These are phyloP conservation scores for Anthrax anthrax DNA, from an alignment of 2,888 invertebrate genomes.

Conservation along the genomic window DNA sequence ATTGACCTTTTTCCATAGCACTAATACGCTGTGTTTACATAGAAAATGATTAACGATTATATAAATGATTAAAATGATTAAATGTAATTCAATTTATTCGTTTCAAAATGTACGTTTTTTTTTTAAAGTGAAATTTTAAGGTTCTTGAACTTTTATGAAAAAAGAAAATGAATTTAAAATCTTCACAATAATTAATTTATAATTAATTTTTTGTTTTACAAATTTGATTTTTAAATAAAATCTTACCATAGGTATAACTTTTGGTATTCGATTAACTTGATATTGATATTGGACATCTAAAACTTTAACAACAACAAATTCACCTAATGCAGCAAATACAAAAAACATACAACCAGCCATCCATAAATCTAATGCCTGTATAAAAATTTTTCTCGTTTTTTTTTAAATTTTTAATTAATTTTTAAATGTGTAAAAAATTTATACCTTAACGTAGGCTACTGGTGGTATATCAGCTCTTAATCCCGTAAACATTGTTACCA, in stretches of 20 bases:
- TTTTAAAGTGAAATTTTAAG: too few species aligned
- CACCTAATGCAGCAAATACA: slow-evolving; percentile 67
- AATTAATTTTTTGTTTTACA: too few species aligned
- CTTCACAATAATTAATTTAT: too few species aligned
- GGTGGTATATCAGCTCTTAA: slow-evolving; percentile 69
- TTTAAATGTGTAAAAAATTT: slow-evolving; percentile 6
- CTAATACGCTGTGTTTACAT: slow-evolving; percentile 39
- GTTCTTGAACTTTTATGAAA: too few species aligned
- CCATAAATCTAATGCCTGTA: slow-evolving; percentile 68
- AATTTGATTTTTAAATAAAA: background rate
- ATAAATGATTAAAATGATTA: too few species aligned
- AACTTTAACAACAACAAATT: slow-evolving; percentile 73
- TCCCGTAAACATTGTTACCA: slow-evolving; percentile 77
- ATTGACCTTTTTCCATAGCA: slow-evolving; percentile 49
- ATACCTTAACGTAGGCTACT: slow-evolving; percentile 73
- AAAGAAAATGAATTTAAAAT: too few species aligned
- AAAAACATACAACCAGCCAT: slow-evolving; percentile 83
- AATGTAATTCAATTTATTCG: too few species aligned
- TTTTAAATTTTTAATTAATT: background rate
- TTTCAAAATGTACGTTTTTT: too few species aligned
- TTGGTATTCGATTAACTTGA: slow-evolving; percentile 40
- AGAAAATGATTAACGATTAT: too few species aligned
- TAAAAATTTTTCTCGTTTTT: too few species aligned
- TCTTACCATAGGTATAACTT: slow-evolving; percentile 33
- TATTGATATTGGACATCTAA: slow-evolving; percentile 59